A percentile compares a stretch with the other conserved stretches of the same genome.
phyloP scores from a whole-genome alignment of 2,888 invertebrate genomes.

The Emesis russula region DNA sequence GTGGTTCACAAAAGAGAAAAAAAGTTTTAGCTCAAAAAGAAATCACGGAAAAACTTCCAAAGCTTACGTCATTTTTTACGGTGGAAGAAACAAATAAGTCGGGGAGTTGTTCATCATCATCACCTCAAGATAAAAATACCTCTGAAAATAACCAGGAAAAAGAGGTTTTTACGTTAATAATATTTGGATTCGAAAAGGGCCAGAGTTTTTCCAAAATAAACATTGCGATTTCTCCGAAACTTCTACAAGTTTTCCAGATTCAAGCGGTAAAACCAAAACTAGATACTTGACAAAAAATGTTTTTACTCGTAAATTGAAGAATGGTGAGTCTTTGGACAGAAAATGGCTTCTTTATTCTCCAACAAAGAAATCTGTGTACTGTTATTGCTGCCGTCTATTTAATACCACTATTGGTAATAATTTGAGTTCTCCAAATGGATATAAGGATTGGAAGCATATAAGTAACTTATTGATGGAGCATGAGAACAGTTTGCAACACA shows the following conservation, averaged over 20 bases:
- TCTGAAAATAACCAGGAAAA: conserved; percentile 20
- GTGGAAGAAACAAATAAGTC: conserved; percentile 58
- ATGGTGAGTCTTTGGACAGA: conserved; percentile 65
- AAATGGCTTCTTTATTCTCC: conserved; percentile 82
- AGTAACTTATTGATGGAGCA: conserved; percentile 36
- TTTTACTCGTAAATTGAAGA: not conserved
- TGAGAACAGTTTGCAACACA: conserved; percentile 35
- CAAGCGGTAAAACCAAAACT: not conserved
- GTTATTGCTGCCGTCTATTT: conserved; percentile 74
- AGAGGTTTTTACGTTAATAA: conserved; percentile 38
- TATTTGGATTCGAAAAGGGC: conserved; percentile 76
- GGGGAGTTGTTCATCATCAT: conserved; percentile 50
- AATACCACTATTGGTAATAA: conserved; percentile 51
- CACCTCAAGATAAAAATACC: conserved; percentile 49
- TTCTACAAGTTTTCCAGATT: conserved; percentile 67
- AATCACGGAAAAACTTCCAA: conserved; percentile 70
- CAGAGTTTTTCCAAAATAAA: conserved; percentile 70
- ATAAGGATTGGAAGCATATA: conserved; percentile 38
- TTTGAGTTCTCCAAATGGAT: conserved; percentile 32
- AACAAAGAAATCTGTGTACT: conserved; percentile 69
- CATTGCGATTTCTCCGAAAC: conserved; percentile 68
- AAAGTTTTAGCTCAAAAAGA: conserved; percentile 69
- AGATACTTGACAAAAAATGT: conserved; percentile 1
- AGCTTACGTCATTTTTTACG: conserved; percentile 71
- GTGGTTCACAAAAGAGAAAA: conserved; percentile 73